Base-by-base conservation (phyloP, 2,113 vertebrate genomes). In the Gavialis gangeticus region DNA sequence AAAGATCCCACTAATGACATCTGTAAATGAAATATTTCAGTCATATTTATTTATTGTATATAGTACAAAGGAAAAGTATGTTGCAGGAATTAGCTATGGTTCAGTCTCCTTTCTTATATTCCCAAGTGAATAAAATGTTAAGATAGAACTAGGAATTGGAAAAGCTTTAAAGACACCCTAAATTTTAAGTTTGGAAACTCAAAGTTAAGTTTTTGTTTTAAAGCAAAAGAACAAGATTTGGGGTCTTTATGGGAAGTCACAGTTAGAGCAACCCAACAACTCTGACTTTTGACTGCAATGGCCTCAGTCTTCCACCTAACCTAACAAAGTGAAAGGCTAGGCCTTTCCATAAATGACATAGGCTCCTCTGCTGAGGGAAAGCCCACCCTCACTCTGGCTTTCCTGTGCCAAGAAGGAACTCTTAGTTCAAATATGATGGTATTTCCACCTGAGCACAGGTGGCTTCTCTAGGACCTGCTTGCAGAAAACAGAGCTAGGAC, bases 21-120 rank as follows among this genome's bases (percentile, higher is more conserved):
- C 81, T 9, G 69, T 28, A 22, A 94, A 58, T 56, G 91, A 71
- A 3, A 46, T 73, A 80, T 95, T 95, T 73, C 63, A 79, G 54
- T 86, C 24, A 87, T 22, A 81, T 97, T 97, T 95, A 97, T 97
- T 93, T 84, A 57, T 37, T 93, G 59, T 60, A 24, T 24, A 86
- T 46, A 8, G 69, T 87, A 76, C 12, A 22, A 91, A 28, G 27
- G 24, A 86, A 66, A 88, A 96, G 84, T 46, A 82, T 73, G 75
- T 90, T 75, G 95, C 73, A 96, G 66, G 12, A 22, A 89, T 46
- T 28, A 78, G 57, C 21, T 89, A 87, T 24, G 59, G 60, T 85
- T 87, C 9, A 0, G 4, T 46, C 73, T 21, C 14, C 46, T 92
- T 94, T 89, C 75, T 87, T 69, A 63, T 28, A 37, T 12, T 76